A percentile compares a stretch with the other conserved stretches of the same genome.
Conservation (phyloP, 2,113 vertebrate species). For the Gorilla gorilla region DNA sequence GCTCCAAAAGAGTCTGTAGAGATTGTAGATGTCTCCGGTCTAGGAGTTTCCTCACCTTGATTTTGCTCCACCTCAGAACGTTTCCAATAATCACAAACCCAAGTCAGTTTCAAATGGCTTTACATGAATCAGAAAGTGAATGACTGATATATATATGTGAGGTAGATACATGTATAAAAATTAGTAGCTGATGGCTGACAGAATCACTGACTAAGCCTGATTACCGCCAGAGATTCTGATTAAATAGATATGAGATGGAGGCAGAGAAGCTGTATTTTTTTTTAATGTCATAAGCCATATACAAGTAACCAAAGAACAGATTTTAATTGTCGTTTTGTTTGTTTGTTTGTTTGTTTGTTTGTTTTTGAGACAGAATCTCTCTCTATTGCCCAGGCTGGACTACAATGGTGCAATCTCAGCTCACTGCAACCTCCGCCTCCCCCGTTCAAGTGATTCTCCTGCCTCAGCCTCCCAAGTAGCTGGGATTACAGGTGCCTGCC, state of each 20-base stretch:
- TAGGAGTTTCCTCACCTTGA: background rate
- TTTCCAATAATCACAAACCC: background rate
- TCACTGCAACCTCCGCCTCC: no score
- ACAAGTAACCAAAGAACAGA: background rate
- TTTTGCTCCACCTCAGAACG: background rate
- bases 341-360: no score
- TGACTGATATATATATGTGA: background rate
- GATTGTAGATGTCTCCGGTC: background rate
- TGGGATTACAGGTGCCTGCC: no score
- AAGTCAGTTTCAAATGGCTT: background rate
- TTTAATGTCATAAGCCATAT: background rate
- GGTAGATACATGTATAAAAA: background rate
- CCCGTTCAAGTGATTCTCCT: no score
- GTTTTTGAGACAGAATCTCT: no score
- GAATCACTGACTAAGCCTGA: background rate
- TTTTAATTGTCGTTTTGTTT: background rate
- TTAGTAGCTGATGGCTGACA: background rate
- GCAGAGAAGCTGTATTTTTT: background rate
- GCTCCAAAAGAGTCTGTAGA: background rate
- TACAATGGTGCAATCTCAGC: no score
- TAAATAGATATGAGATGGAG: background rate
- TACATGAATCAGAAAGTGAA: background rate
- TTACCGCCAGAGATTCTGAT: background rate
- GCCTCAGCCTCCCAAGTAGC: no score
- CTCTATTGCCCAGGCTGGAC: no score